phyloP scores from a whole-genome alignment of 2,113 vertebrate genomes.

The Corythoichthys haematopterus region DNA sequence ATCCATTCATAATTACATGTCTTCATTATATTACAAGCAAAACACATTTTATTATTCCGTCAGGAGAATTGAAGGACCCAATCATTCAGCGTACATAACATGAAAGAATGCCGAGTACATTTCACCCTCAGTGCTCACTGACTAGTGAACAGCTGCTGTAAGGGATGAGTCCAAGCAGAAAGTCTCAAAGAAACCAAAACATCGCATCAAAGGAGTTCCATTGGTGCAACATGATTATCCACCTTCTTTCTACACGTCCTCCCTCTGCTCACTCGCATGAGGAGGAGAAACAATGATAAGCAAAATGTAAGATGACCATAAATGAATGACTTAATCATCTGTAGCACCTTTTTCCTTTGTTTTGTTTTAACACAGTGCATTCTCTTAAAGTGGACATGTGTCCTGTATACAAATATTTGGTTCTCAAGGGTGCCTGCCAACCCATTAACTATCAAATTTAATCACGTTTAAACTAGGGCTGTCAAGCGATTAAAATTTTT shows the following conservation, averaged over 20 bases:
- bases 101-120: conserved; percentile 7
- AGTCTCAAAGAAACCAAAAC: conserved; percentile 50
- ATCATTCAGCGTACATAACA: not conserved
- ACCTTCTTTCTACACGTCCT: conserved; percentile 48
- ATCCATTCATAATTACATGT: not conserved
- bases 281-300: conserved; percentile 31
- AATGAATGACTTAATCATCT: conserved; percentile 26
- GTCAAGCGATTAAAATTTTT: too few species aligned
- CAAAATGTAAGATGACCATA: conserved; percentile 38
- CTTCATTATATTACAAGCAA: not conserved
- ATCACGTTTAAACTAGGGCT: not conserved
- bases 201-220: conserved; percentile 65
- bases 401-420: not conserved
- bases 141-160: conserved; percentile 46
- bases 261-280: conserved; percentile 38
- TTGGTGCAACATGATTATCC: conserved; percentile 50
- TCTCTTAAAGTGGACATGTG: not conserved
- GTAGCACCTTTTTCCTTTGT: not conserved
- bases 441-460: not conserved
- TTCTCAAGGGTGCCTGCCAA: not conserved
- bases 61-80: not conserved
- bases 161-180: conserved; percentile 48
- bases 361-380: too few species aligned
- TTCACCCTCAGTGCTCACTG: conserved; percentile 5
- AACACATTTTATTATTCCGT: not conserved